Percentiles rank a stretch among this genome's conserved stretches.
Conservation (phyloP, 2,797 vertebrate species). For the Okamejei kenojei region DNA sequence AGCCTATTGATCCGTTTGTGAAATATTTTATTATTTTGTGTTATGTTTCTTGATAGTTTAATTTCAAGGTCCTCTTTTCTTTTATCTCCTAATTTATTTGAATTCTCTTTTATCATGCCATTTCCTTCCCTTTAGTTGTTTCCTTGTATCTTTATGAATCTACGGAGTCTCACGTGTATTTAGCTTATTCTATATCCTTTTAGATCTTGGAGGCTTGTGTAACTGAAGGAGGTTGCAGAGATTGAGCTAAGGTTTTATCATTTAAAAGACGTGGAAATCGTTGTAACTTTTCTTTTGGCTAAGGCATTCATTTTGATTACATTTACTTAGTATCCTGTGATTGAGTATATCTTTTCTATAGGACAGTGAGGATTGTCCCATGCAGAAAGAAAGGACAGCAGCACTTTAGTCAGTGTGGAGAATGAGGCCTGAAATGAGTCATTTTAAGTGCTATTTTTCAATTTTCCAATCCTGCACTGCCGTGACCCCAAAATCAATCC, state of each 20-base stretch:
- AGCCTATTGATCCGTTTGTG: no score
- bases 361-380: background rate
- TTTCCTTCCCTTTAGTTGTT: no score
- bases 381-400: conserved; percentile 17
- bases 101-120: no score
- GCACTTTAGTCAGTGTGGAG: conserved; percentile 26
- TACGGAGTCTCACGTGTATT: no score
- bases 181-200: no score
- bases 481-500: conserved; percentile 73
- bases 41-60: no score
- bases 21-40: no score
- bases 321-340: background rate
- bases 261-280: background rate
- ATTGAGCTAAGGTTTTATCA: background rate
- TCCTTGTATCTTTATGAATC: no score
- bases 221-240: background rate
- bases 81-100: no score
- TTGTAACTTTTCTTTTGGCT: background rate
- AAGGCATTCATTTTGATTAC: background rate
- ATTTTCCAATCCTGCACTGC: conserved; percentile 58
- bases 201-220: background rate
- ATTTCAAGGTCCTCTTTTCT: no score
- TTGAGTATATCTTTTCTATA: conserved; percentile 1
- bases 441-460: conserved; percentile 62
- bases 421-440: conserved; percentile 65